A percentile compares a stretch with the other conserved stretches of the same genome.
phyloP scores from a whole-genome alignment of 2,888 invertebrate genomes.

The Seira ritae region DNA sequence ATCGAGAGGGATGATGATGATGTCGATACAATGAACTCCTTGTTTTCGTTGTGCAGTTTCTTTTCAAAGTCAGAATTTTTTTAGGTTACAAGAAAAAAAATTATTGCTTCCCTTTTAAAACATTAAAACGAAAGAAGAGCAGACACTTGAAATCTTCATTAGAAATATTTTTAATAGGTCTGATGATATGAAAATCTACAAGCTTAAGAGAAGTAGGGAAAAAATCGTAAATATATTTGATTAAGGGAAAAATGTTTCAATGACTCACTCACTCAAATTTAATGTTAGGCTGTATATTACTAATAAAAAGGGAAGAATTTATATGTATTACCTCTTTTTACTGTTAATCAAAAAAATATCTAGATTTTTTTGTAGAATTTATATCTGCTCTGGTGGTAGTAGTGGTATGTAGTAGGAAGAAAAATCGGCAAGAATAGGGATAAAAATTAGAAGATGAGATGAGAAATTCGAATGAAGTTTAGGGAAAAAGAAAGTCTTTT shows the following conservation, averaged over 20 bases:
- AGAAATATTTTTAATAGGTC: slow-evolving; percentile 6
- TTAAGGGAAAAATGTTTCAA: neutral
- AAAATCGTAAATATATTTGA: neutral
- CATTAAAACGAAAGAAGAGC: too few relatives aligned
- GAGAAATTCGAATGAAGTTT: too few relatives aligned
- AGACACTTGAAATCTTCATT: too few relatives aligned
- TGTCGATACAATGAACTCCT: neutral
- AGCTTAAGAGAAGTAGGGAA: neutral
- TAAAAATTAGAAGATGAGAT: too few relatives aligned
- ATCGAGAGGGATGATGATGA: neutral
- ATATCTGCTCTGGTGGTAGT: too few relatives aligned
- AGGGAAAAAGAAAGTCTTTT: neutral
- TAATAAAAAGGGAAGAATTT: neutral
- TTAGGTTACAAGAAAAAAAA: too few relatives aligned
- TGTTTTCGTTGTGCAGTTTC: neutral
- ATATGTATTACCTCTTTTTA: slow-evolving; percentile 1
- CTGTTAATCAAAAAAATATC: too few relatives aligned
- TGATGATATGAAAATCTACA: neutral
- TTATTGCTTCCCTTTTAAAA: too few relatives aligned
- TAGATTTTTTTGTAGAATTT: too few relatives aligned
- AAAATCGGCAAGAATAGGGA: too few relatives aligned
- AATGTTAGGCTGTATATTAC: neutral
- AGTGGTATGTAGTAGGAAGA: too few relatives aligned
- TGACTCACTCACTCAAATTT: slow-evolving; percentile 44
- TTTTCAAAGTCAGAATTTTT: too few relatives aligned